Conservation (phyloP, 2,797 vertebrate species). For the Sphaeramia orbicularis region DNA sequence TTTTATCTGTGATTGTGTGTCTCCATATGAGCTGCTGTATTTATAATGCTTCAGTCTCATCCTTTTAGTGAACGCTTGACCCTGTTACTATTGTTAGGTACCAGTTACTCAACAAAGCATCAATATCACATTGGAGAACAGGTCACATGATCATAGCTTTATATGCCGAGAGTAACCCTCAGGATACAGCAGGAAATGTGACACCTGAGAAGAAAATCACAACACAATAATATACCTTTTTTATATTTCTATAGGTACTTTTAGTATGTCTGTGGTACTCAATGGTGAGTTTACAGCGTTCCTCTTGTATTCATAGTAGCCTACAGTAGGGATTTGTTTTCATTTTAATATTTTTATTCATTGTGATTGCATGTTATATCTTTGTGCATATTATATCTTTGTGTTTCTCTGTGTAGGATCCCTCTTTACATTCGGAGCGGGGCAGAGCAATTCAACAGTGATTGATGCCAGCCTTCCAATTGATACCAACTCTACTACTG, state of each 20-base stretch:
- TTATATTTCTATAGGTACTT: slow-evolving; percentile 52
- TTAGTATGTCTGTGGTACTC: slow-evolving; percentile 55
- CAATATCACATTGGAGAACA: slow-evolving; percentile 33
- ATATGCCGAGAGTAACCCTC: slow-evolving; percentile 13
- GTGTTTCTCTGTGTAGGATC: slow-evolving; percentile 66
- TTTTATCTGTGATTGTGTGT: slow-evolving; percentile 31
- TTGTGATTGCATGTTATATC: background rate
- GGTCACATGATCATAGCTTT: slow-evolving; percentile 33
- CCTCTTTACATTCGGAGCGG: slow-evolving; percentile 71
- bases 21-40: slow-evolving; percentile 43
- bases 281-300: slow-evolving; percentile 39
- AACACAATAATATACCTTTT: slow-evolving; percentile 38
- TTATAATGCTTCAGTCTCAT: slow-evolving; percentile 67
- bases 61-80: slow-evolving; percentile 70
- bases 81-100: slow-evolving; percentile 62
- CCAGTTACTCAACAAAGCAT: slow-evolving; percentile 57
- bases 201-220: slow-evolving; percentile 24
- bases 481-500: slow-evolving; percentile 33
- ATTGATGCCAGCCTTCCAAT: slow-evolving; percentile 32
- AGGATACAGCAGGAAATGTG: slow-evolving; percentile 9
- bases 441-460: slow-evolving; percentile 65
- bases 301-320: slow-evolving; percentile 5
- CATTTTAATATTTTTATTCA: background rate
- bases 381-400: too few relatives aligned
- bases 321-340: slow-evolving; percentile 32